Base-by-base conservation (phyloP, 92 coral and sea anemone species). In the Actinernus sp. region DNA sequence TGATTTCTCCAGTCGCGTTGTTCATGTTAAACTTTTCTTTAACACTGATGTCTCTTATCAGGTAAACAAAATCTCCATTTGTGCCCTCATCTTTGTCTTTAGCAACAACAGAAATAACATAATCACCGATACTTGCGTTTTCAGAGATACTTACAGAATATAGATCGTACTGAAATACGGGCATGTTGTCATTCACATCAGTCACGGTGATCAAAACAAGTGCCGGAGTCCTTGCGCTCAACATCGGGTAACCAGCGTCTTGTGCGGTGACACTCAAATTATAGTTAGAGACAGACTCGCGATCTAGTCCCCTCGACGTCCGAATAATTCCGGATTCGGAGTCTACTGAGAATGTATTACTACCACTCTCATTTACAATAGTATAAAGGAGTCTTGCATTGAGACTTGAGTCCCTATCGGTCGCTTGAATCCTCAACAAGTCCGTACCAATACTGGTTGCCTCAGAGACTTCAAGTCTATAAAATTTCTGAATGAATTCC, bases 141-240 rank as follows among this genome's bases (percentile, higher is more conserved):
- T 90, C 96, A 3, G 73, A 16, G 3, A 90, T 82, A 18, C 64
- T 77, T 7, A 41, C 87, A 2, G 2, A 12, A 49, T 81, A 90
- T 44, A 39, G 63, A 0, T 59, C 37, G 17, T 66, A 61, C 2
- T 58, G 29, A 23, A 90, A 90, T 16, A 18, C 47, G 1, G 97
- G 97, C 11, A 21, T 21, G 40, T 87, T 81, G 49, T 90, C 92
- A 21, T 90, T 90, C 20, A 55, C 58, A 28, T 90, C 62, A 1
- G 72, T 26, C 0, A 90, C 80, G 0, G 38, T 67, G 36, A 90
- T 61, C 2, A 25, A 31, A 4, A 86, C 84, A 14, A 37, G 41
- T n/a, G 57, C 79, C 3, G 16, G 11, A 4, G 10, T 5, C 22
- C 5, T 4, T 9, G 10, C 52, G 19, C 22, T 45, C 22, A 45